Percentiles rank a stretch among this genome's conserved stretches.
Evolutionary conservation across 2,797 vertebrate genomes (phyloP).

Genomic region (Lepus townsendii): DNA sequence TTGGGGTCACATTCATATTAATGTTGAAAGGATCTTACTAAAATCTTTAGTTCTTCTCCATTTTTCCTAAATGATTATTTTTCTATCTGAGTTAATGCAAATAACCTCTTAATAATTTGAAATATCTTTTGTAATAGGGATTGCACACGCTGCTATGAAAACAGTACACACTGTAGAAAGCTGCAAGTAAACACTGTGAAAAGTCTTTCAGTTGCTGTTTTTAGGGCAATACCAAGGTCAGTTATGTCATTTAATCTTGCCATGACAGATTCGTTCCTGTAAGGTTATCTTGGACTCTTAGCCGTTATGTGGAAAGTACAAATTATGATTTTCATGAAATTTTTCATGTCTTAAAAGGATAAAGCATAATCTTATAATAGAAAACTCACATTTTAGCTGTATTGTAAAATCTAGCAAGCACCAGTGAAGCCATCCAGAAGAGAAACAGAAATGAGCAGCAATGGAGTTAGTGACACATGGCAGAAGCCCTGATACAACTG

Average conservation of each 20-base stretch:
- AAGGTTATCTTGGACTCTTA: background rate
- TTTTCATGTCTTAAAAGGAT: background rate
- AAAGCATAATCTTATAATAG: background rate
- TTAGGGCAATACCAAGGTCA: slow-evolving; percentile 44
- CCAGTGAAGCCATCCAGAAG: background rate
- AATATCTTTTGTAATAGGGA: slow-evolving; percentile 81
- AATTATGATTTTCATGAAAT: background rate
- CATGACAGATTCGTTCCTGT: background rate
- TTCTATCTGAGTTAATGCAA: slow-evolving; percentile 82
- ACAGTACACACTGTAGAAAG: slow-evolving; percentile 67
- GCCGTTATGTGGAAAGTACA: background rate
- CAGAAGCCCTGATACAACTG: background rate
- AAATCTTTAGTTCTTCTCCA: slow-evolving; percentile 45
- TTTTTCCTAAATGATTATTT: slow-evolving; percentile 78
- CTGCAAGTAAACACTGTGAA: slow-evolving; percentile 65
- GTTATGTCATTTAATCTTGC: background rate
- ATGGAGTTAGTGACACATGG: background rate
- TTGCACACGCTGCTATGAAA: slow-evolving; percentile 73
- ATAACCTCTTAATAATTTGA: slow-evolving; percentile 76
- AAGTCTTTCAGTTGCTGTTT: slow-evolving; percentile 66
- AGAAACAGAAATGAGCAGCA: background rate
- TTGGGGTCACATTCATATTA: background rate
- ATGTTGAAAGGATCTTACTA: background rate
- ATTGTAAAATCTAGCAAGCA: background rate
- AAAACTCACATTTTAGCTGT: background rate